Percentiles rank a stretch among this genome's conserved stretches.
phyloP scores from a whole-genome alignment of 1,140 invertebrate genomes.

The Fopius arisanus region DNA sequence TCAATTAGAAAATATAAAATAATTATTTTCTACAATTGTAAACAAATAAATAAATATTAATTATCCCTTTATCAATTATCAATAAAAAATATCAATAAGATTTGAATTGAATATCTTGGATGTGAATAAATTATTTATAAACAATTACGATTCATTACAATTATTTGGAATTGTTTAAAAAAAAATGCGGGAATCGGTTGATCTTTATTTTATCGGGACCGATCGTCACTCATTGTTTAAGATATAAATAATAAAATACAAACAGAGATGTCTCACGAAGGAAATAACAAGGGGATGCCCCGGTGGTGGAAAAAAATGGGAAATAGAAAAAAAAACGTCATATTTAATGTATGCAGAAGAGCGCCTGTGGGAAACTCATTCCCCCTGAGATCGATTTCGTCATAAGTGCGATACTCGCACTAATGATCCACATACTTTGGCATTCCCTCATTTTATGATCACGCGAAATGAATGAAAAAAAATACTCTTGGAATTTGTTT shows the following conservation, averaged over 20 bases:
- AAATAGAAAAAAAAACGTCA: not conserved
- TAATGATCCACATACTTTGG: not conserved
- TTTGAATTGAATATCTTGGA: too few relatives aligned
- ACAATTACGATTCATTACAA: too few relatives aligned
- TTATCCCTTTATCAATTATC: too few relatives aligned
- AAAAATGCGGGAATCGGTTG: too few relatives aligned
- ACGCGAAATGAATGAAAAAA: not conserved
- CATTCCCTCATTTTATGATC: not conserved
- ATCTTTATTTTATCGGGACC: too few relatives aligned
- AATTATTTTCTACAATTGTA: too few relatives aligned
- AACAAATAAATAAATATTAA: too few relatives aligned
- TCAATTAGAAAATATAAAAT: too few relatives aligned
- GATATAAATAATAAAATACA: not conserved
- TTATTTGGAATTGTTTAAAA: too few relatives aligned
- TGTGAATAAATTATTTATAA: too few relatives aligned
- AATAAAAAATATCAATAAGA: too few relatives aligned
- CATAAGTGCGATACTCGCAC: too few relatives aligned
- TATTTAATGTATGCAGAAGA: conserved; percentile 13
- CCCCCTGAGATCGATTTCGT: conserved; percentile 3
- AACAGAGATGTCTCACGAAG: not conserved
- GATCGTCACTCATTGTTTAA: not conserved
- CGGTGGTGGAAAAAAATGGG: not conserved
- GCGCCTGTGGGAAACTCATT: not conserved
- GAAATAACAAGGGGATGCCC: not conserved
- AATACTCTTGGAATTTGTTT: not conserved